Conservation (phyloP, 2,113 vertebrate genomes). For the Clarias gariepinus region DNA sequence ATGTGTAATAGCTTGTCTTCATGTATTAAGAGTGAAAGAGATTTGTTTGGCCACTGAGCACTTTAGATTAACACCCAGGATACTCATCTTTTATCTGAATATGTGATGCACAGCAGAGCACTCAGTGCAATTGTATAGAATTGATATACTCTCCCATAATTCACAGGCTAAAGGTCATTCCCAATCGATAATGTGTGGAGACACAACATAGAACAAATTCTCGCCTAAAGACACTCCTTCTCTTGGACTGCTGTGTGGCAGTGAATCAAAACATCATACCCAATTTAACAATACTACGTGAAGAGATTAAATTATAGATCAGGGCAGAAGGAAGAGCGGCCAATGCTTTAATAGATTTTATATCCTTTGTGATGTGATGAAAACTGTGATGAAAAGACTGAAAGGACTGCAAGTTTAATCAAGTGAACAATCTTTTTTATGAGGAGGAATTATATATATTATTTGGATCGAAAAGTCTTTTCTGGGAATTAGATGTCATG, state of each 20-base stretch:
- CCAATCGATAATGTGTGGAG: not conserved
- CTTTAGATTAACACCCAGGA: not conserved
- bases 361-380: not conserved
- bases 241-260: not conserved
- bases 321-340: not conserved
- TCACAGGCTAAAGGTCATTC: not conserved
- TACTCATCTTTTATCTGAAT: not conserved
- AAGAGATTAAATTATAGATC: slow-evolving; percentile 9
- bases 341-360: not conserved
- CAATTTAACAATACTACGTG: not conserved
- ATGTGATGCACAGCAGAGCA: not conserved
- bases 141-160: slow-evolving; percentile 1
- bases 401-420: not conserved
- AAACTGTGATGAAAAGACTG: not conserved
- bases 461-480: no score
- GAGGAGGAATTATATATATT: no score
- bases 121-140: not conserved
- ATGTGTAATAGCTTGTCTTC: not conserved
- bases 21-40: not conserved
- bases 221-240: not conserved
- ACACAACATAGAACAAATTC: not conserved
- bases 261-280: not conserved
- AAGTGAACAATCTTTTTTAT: not conserved
- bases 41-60: not conserved
- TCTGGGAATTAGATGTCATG: not conserved